phyloP scores from a whole-genome alignment of 2,797 vertebrate species.

The Hybognathus amarus region DNA sequence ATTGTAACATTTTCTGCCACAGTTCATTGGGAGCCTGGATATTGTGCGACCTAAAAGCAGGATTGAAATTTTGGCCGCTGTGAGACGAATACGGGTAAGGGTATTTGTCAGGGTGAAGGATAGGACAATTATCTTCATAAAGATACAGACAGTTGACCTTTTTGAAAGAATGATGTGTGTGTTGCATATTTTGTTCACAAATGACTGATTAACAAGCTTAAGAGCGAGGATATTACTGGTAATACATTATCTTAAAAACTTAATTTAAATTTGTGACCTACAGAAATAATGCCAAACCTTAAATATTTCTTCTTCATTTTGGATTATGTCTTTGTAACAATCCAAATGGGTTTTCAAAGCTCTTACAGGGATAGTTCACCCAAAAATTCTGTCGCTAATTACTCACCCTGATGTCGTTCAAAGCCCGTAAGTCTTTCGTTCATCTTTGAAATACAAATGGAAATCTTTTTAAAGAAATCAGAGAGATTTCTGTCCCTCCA shows the following conservation, averaged over 20 bases:
- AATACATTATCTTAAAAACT: too few species aligned
- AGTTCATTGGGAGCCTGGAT: slow-evolving; percentile 98
- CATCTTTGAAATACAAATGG: too few species aligned
- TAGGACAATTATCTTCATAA: neutral
- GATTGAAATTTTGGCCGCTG: slow-evolving; percentile 96
- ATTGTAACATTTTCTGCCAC: slow-evolving; percentile 54
- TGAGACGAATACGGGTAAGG: slow-evolving; percentile 96
- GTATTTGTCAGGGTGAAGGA: neutral
- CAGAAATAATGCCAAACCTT: neutral
- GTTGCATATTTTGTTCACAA: neutral
- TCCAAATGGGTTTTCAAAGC: neutral
- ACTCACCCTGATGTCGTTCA: neutral
- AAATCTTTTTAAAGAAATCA: neutral
- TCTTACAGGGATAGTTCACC: neutral
- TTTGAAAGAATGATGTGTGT: neutral
- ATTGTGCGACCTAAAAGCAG: slow-evolving; percentile 93
- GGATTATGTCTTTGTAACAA: neutral
- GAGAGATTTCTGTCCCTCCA: too few species aligned
- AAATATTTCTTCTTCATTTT: neutral
- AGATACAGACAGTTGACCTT: neutral
- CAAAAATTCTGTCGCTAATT: too few species aligned
- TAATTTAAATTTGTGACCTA: neutral
- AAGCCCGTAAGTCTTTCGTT: neutral
- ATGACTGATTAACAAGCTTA: neutral
- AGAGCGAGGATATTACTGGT: neutral